Percentiles rank a stretch among this genome's conserved stretches.
Evolutionary conservation across 2,113 vertebrate species (phyloP).

Genomic region (Petrocephalus zakoni): DNA sequence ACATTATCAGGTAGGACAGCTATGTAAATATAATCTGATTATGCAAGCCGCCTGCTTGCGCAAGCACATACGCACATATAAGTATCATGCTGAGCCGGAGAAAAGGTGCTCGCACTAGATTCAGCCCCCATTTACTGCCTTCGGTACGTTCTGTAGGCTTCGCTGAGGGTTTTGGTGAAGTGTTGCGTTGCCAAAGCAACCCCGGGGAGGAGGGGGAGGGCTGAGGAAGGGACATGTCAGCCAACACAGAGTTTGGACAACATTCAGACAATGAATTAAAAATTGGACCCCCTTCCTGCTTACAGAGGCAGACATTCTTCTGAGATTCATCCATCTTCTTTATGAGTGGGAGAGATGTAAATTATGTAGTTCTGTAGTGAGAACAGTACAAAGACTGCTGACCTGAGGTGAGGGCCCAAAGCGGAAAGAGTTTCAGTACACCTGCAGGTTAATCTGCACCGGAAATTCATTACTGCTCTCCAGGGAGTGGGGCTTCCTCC

Average conservation of each 20-base stretch:
- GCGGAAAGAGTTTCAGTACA: not conserved
- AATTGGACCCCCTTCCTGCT: not conserved
- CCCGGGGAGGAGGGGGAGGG: not conserved
- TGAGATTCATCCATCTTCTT: not conserved
- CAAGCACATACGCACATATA: conserved; percentile 36
- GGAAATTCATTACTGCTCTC: not conserved
- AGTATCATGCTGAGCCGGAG: not conserved
- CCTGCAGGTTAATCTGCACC: not conserved
- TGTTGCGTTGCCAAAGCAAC: conserved; percentile 22
- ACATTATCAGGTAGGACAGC: conserved; percentile 51
- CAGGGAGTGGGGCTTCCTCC: not conserved
- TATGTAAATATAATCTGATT: conserved; percentile 55
- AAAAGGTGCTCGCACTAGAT: conserved; percentile 9
- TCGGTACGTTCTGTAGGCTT: not conserved
- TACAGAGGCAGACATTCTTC: not conserved
- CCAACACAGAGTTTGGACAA: not conserved
- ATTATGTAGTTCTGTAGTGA: not conserved
- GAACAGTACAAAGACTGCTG: not conserved
- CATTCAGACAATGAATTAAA: conserved; percentile 17
- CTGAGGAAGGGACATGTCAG: not conserved
- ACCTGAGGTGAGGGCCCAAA: not conserved
- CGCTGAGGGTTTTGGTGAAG: not conserved
- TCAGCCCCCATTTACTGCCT: conserved; percentile 1
- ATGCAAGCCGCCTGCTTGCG: conserved; percentile 50
- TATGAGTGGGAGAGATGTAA: not conserved